Conservation (phyloP, 2,113 vertebrate genomes). For the Strix aluco region DNA sequence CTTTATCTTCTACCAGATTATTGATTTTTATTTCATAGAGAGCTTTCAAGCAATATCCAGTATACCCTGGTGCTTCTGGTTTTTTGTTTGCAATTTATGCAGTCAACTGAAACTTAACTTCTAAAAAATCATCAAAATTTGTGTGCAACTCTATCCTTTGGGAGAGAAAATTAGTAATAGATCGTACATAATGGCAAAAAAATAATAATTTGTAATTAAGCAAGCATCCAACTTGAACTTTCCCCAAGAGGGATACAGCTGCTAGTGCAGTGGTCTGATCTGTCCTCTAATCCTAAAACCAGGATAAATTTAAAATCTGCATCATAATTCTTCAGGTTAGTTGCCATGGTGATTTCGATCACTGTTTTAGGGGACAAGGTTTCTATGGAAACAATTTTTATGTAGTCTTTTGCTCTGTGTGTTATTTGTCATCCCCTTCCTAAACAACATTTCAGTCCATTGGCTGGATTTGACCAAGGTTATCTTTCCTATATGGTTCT, state of each 20-base stretch:
- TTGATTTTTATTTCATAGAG: not conserved
- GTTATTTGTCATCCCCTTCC: not conserved
- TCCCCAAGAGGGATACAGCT: not conserved
- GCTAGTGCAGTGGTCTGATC: not conserved
- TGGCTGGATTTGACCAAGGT: not conserved
- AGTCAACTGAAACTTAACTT: not conserved
- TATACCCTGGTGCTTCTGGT: not conserved
- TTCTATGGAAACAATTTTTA: constrained; percentile 12
- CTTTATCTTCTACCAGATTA: not conserved
- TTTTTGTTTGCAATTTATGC: not conserved
- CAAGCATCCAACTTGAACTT: not conserved
- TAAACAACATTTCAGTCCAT: not conserved
- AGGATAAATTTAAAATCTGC: not conserved
- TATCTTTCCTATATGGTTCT: not conserved
- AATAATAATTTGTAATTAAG: not conserved
- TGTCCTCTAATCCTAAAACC: not conserved
- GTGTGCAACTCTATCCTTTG: not conserved
- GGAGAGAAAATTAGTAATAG: not conserved
- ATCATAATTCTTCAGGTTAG: not conserved
- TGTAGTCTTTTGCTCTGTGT: not conserved
- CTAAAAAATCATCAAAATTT: not conserved
- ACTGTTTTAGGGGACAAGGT: not conserved
- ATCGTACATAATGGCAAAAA: not conserved
- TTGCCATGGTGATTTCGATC: not conserved
- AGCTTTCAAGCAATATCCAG: not conserved